phyloP scores from a whole-genome alignment of 2,888 invertebrate genomes.

The Morinoia aosen region DNA sequence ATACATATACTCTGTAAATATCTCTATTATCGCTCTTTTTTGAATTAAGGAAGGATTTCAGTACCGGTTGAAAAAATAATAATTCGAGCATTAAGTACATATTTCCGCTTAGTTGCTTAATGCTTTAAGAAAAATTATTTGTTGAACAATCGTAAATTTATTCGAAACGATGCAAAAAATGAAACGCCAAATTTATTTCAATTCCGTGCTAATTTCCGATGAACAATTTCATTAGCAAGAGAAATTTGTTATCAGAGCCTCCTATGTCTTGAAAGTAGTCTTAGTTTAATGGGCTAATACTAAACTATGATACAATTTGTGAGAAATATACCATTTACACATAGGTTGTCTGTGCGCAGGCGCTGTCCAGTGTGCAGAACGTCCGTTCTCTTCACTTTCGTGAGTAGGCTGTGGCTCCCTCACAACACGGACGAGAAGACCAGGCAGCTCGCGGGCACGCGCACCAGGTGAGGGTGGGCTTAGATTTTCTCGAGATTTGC shows the following conservation, averaged over 20 bases:
- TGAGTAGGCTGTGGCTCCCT: not conserved
- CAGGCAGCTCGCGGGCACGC: not conserved
- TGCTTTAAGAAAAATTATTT: not conserved
- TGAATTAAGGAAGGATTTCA: not conserved
- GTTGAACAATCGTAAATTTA: not conserved
- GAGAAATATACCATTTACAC: too few relatives aligned
- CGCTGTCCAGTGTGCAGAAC: conserved; percentile 8
- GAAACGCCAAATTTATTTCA: too few relatives aligned
- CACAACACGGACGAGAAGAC: not conserved
- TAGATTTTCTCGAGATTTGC: not conserved
- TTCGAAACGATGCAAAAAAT: not conserved
- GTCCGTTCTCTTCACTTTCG: conserved; percentile 31
- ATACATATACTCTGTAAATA: not conserved
- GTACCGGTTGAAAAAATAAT: not conserved
- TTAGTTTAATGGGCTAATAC: not conserved
- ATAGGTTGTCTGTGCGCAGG: not conserved
- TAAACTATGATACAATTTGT: too few relatives aligned
- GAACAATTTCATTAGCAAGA: not conserved
- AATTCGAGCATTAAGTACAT: not conserved
- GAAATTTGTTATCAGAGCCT: not conserved
- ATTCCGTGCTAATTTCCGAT: not conserved
- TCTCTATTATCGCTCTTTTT: not conserved
- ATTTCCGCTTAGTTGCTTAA: not conserved
- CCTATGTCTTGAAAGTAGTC: not conserved
- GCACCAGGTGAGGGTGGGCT: not conserved